Conservation (phyloP, 2,113 vertebrate genomes). For the Embiotoca jacksoni region DNA sequence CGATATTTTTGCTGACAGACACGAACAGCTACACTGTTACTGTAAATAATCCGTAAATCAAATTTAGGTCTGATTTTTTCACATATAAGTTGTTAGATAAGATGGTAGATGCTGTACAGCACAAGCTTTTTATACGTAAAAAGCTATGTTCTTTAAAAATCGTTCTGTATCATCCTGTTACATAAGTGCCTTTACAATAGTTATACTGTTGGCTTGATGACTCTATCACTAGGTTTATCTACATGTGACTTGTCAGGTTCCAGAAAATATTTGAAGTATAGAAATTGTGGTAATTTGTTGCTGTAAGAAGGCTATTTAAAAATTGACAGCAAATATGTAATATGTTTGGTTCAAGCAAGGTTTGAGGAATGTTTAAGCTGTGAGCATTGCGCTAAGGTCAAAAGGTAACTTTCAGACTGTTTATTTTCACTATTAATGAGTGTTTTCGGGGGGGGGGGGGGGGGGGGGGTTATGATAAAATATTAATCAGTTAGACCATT, state of each 20-base stretch:
- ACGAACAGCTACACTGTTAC: slow-evolving; percentile 1
- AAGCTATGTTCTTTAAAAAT: neutral
- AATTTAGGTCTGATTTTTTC: slow-evolving; percentile 1
- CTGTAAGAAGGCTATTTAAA: neutral
- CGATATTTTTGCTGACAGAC: slow-evolving; percentile 19
- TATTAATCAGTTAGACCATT: neutral
- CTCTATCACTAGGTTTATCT: neutral
- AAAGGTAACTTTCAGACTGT: too few species aligned
- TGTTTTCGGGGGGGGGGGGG: too few species aligned
- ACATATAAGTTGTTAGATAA: neutral
- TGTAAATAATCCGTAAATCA: neutral
- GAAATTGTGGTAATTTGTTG: neutral
- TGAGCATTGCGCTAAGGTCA: too few species aligned
- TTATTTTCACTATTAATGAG: too few species aligned
- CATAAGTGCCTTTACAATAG: slow-evolving; percentile 14
- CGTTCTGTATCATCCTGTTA: slow-evolving; percentile 4
- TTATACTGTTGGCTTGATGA: neutral
- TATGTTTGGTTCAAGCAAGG: neutral
- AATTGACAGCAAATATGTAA: neutral
- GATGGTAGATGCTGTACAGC: neutral
- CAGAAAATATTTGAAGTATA: neutral
- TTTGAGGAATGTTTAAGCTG: too few species aligned
- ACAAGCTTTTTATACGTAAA: neutral
- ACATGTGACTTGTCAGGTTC: neutral
- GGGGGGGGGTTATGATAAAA: neutral